Evolutionary conservation across 37 sponge, comb jelly and placozoan species (phyloP).

Genomic region (Hexactinellida sp.): DNA sequence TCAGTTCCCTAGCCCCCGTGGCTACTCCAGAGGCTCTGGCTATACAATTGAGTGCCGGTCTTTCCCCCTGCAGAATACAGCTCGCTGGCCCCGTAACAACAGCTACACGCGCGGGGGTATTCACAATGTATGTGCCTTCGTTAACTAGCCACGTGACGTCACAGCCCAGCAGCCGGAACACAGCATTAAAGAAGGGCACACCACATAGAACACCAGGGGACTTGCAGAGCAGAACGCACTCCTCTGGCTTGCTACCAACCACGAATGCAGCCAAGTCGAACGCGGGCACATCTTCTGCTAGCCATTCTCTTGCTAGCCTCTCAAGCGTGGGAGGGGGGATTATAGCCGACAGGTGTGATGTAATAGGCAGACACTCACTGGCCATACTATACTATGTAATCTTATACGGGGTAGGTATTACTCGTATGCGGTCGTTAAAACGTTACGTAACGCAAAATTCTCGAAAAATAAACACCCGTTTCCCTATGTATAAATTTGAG

Average conservation of each 20-base stretch:
- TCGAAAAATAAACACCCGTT: too few species aligned
- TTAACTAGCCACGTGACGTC: slow-evolving; percentile 42
- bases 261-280: slow-evolving; percentile 74
- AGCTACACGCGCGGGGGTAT: slow-evolving; percentile 41
- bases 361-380: background rate
- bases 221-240: slow-evolving; percentile 75
- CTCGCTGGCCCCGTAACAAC: slow-evolving; percentile 51
- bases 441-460: too few species aligned
- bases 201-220: slow-evolving; percentile 70
- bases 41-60: slow-evolving; percentile 68
- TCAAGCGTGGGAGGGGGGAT: slow-evolving; percentile 11
- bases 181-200: slow-evolving; percentile 56
- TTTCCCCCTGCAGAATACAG: slow-evolving; percentile 68
- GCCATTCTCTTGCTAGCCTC: slow-evolving; percentile 41
- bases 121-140: slow-evolving; percentile 44
- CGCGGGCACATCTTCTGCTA: slow-evolving; percentile 72
- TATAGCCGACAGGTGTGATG: background rate
- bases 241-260: slow-evolving; percentile 52
- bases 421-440: too few species aligned
- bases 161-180: slow-evolving; percentile 67
- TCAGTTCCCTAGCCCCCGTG: slow-evolving; percentile 52
- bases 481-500: too few species aligned
- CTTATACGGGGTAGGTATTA: too few species aligned
- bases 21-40: slow-evolving; percentile 80
- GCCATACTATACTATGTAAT: background rate